A percentile compares a stretch with the other conserved stretches of the same genome.
These are phyloP conservation scores for Marronus borbonicus DNA, from an alignment of 2,888 invertebrate genomes.

Conservation along the genomic window DNA sequence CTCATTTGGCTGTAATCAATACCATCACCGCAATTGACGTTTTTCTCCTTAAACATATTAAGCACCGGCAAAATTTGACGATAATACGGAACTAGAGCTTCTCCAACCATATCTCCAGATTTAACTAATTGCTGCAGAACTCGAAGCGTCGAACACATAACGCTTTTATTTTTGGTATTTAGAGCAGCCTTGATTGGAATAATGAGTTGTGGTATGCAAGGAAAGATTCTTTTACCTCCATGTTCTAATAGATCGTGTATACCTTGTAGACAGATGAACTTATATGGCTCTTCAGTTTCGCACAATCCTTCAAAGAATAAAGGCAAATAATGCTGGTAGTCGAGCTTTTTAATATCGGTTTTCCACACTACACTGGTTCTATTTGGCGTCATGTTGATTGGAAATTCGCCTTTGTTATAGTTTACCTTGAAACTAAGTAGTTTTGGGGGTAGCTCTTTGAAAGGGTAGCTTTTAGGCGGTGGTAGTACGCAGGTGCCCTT, in stretches of 20 bases:
- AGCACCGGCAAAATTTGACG: slow-evolving; percentile 92
- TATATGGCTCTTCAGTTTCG: slow-evolving; percentile 89
- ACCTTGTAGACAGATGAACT: slow-evolving; percentile 89
- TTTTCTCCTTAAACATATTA: slow-evolving; percentile 90
- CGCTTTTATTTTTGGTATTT: slow-evolving; percentile 85
- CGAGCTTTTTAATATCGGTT: slow-evolving; percentile 90
- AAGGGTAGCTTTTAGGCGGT: slow-evolving; percentile 77
- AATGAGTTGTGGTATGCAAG: slow-evolving; percentile 93
- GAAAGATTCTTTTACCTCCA: slow-evolving; percentile 88
- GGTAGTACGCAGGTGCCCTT: slow-evolving; percentile 83
- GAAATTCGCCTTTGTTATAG: slow-evolving; percentile 86
- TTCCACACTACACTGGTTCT: slow-evolving; percentile 83
- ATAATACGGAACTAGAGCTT: slow-evolving; percentile 96
- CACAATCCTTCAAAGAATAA: slow-evolving; percentile 95
- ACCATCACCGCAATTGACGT: slow-evolving; percentile 88
- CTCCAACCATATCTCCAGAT: slow-evolving; percentile 90
- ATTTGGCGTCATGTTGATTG: slow-evolving; percentile 81
- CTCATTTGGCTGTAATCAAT: slow-evolving; percentile 92
- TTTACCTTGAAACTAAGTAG: slow-evolving; percentile 80
- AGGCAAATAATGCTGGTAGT: slow-evolving; percentile 94
- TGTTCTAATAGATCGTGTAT: slow-evolving; percentile 88
- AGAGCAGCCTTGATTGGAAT: slow-evolving; percentile 95
- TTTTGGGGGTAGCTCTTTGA: slow-evolving; percentile 72
- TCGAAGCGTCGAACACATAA: slow-evolving; percentile 87
- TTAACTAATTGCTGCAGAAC: slow-evolving; percentile 90